Percentiles rank a stretch among this genome's conserved stretches.
Conservation (phyloP, 1,140 invertebrate species). For the Drosophila pallidifrons region DNA sequence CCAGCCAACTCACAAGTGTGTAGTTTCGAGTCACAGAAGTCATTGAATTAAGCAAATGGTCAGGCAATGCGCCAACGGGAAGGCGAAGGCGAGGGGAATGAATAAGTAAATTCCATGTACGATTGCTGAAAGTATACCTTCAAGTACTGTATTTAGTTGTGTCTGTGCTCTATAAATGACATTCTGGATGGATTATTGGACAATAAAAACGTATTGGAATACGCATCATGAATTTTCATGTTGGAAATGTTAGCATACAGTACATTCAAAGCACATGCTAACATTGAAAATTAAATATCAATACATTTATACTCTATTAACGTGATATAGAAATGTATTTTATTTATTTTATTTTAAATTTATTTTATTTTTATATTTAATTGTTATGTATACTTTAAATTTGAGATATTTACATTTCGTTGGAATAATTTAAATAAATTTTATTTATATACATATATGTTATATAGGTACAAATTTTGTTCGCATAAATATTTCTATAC, state of each 20-base stretch:
- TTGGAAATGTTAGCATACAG: neutral
- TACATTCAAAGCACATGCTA: no score
- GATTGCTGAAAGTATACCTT: neutral
- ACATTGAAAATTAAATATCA: neutral
- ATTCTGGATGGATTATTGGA: neutral
- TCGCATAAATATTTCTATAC: no score
- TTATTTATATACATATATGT: neutral
- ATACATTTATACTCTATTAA: no score
- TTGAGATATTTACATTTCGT: neutral
- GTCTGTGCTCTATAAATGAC: constrained; percentile 12
- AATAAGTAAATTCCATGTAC: constrained; percentile 19
- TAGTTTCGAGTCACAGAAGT: constrained; percentile 63
- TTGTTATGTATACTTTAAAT: no score
- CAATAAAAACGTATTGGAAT: constrained; percentile 9
- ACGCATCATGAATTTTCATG: neutral
- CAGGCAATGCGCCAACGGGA: constrained; percentile 59
- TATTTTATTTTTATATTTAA: no score
- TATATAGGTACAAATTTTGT: no score
- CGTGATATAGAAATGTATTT: no score
- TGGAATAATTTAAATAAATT: neutral
- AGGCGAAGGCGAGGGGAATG: neutral
- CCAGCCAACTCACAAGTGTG: constrained; percentile 58
- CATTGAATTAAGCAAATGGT: constrained; percentile 74
- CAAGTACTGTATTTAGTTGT: constrained; percentile 25
- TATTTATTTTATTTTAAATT: no score